Evolutionary conservation across 2,797 vertebrate genomes (phyloP).

Genomic region (Arnoldichthys spilopterus): DNA sequence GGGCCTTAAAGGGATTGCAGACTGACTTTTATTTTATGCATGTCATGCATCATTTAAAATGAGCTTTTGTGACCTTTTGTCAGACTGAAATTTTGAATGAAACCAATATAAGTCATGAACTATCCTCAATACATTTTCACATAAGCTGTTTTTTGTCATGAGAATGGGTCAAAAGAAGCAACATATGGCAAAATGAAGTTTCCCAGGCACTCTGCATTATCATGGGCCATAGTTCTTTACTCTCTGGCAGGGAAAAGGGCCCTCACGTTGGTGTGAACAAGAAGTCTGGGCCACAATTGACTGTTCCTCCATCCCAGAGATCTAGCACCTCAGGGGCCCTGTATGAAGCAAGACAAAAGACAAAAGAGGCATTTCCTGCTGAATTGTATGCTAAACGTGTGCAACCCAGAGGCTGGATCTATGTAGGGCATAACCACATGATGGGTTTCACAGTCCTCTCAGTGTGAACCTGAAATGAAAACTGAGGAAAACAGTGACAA

Average conservation of each 20-base stretch:
- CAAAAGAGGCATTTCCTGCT: background rate
- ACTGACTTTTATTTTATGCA: too few species aligned
- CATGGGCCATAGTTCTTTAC: background rate
- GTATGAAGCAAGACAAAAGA: constrained; percentile 11
- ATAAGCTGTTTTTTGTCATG: too few species aligned
- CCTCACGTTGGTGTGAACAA: background rate
- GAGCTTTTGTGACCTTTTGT: too few species aligned
- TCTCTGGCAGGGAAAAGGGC: background rate
- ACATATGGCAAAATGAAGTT: background rate
- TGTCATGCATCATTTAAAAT: too few species aligned
- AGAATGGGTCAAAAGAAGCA: background rate
- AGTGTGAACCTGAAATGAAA: background rate
- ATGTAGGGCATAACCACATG: constrained; percentile 20
- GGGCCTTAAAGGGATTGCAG: too few species aligned
- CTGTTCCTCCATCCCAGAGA: background rate
- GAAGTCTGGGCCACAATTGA: background rate
- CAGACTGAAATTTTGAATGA: too few species aligned
- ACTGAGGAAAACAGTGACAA: background rate
- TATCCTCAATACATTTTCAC: too few species aligned
- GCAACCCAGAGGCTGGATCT: constrained; percentile 25
- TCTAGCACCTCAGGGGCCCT: background rate
- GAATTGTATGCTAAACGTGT: constrained; percentile 14
- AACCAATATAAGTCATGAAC: too few species aligned
- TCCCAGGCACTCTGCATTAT: background rate
- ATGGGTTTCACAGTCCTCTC: background rate